phyloP scores from a whole-genome alignment of 1,140 invertebrate genomes.

The Aphidius ervi region DNA sequence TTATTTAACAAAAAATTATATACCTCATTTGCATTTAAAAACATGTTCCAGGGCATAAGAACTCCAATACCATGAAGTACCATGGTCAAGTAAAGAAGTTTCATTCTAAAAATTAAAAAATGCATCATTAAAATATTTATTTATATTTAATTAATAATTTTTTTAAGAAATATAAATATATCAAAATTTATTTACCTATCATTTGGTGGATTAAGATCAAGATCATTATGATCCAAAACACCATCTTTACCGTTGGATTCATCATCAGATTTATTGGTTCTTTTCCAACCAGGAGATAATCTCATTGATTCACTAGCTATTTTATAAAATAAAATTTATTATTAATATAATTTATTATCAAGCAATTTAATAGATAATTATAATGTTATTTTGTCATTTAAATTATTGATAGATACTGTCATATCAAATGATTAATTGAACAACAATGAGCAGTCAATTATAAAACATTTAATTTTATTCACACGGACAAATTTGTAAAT shows the following conservation, averaged over 20 bases:
- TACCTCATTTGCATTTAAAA: conserved; percentile 89
- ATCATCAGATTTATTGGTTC: conserved; percentile 75
- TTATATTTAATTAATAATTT: background rate
- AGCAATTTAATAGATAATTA: background rate
- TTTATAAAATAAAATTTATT: conserved; percentile 9
- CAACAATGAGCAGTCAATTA: background rate
- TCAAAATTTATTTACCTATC: conserved; percentile 56
- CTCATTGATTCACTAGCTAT: conserved; percentile 66
- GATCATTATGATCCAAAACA: conserved; percentile 66
- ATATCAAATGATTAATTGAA: background rate
- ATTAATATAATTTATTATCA: background rate
- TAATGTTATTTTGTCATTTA: background rate
- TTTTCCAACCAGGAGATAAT: conserved; percentile 82
- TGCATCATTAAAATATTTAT: conserved; percentile 8
- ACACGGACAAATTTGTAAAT: too few species aligned
- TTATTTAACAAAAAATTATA: conserved; percentile 43
- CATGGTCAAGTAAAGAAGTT: conserved; percentile 86
- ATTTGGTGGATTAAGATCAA: conserved; percentile 71
- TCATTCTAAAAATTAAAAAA: conserved; percentile 56
- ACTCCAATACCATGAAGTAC: conserved; percentile 93
- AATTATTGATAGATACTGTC: background rate
- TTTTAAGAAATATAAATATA: conserved; percentile 1
- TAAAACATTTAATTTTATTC: too few species aligned
- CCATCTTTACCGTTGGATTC: conserved; percentile 78
- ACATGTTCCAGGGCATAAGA: conserved; percentile 99